phyloP scores from a whole-genome alignment of 2,797 vertebrate species.

The Momotus momota region DNA sequence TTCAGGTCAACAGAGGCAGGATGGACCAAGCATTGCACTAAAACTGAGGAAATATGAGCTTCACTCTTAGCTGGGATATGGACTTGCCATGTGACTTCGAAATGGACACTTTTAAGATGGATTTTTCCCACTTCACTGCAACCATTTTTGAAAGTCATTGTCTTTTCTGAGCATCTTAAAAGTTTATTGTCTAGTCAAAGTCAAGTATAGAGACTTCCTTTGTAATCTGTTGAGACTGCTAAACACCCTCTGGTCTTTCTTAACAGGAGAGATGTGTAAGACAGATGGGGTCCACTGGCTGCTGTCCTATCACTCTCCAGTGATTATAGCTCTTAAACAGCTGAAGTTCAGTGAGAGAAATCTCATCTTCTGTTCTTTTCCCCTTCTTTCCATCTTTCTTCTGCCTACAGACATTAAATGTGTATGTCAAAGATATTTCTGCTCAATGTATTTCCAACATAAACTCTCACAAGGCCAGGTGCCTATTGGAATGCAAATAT shows the following conservation, averaged over 20 bases:
- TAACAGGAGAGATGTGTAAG: background rate
- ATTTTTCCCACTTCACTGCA: background rate
- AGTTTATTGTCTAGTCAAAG: background rate
- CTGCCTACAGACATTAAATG: background rate
- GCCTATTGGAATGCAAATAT: background rate
- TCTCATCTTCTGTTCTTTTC: background rate
- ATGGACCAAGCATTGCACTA: background rate
- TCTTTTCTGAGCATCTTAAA: background rate
- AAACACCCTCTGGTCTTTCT: background rate
- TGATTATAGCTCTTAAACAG: background rate
- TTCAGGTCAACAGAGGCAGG: background rate
- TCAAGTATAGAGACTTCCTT: background rate
- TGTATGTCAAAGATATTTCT: background rate
- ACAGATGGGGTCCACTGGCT: background rate
- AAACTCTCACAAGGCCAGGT: background rate
- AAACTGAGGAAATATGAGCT: background rate
- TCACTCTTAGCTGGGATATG: accelerated
- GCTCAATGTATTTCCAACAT: background rate
- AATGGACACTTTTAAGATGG: background rate
- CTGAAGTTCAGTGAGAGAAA: background rate
- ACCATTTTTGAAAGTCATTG: background rate
- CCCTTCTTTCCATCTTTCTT: background rate
- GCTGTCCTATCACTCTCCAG: background rate
- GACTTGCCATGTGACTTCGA: background rate
- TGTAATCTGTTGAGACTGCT: background rate